Base-by-base conservation (phyloP, 2,113 vertebrate genomes). In the Triplophysa tibetana region DNA sequence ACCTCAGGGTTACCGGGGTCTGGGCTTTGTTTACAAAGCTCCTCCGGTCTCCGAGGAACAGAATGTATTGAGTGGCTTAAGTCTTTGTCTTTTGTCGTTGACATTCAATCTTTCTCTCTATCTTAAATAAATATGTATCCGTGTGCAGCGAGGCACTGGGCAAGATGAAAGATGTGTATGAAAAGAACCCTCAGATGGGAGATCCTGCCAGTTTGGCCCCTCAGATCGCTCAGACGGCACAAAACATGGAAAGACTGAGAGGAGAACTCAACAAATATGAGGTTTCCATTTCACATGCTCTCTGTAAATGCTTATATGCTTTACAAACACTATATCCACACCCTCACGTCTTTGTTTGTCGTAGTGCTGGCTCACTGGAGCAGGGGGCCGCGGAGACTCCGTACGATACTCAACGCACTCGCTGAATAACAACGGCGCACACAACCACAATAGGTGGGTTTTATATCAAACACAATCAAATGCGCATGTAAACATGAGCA, bases 121-220 rank as follows among this genome's bases (percentile, higher is more conserved):
- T 73, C 58, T 43, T 52, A 52, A 33, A 76, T 50, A 21, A 16
- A 52, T 52, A 9, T 65, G 26, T 65, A 5, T 45, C 78, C 60
- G 33, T 79, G 33, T 64, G 26, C 86, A 97, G 96, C 62, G 96
- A 96, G 87, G 96, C 95, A 74, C 87, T 97, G 78, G 94, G 92
- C 87, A 96, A 96, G 89, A 97, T 96, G 95, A 97, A 96, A 90
- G 95, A 94, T 78, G 95, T 97, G 48, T 97, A 97, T 80, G 94
- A 96, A 85, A 96, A 96, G 89, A 96, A 95, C 62, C 94, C 95
- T 33, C 95, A 97, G 88, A 96, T 96, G 95, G 95, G 95, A 64
- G 95, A 96, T 86, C 95, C 95, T 0, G 88, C 91, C 68, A 95
- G 94, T 83, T 81, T 97, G 85, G 93, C 94, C 76, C 93, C 95